Evolutionary conservation across 2,113 vertebrate genomes (phyloP).

Genomic region (Arizona elegans): DNA sequence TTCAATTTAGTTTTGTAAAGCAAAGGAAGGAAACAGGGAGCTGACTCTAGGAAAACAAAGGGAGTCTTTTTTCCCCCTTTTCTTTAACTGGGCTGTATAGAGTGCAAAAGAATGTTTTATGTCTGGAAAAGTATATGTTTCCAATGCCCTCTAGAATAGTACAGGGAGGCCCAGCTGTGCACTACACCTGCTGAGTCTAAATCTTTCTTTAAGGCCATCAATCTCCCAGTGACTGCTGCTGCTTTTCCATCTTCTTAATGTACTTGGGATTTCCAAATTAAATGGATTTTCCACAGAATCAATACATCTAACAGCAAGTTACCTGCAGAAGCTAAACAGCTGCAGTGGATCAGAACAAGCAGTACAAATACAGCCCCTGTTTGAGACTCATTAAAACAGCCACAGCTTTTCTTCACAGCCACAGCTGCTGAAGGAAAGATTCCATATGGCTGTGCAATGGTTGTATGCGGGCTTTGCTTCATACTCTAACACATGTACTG

Average conservation of each 20-base stretch:
- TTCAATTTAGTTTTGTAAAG: not conserved
- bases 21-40: not conserved
- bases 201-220: constrained; percentile 58
- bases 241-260: constrained; percentile 27
- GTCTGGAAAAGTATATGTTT: constrained; percentile 50
- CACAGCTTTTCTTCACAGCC: not conserved
- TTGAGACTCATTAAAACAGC: not conserved
- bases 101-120: constrained; percentile 36
- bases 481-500: not conserved
- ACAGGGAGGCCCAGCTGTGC: constrained; percentile 49
- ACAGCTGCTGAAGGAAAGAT: not conserved
- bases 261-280: constrained; percentile 27
- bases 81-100: constrained; percentile 38
- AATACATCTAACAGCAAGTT: not conserved
- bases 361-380: not conserved
- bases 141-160: constrained; percentile 41
- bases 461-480: not conserved
- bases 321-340: not conserved
- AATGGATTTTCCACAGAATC: constrained; percentile 29
- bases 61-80: not conserved
- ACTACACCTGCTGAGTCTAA: constrained; percentile 48
- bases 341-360: not conserved
- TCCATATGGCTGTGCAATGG: not conserved
- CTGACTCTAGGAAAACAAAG: constrained; percentile 3
- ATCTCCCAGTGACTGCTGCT: constrained; percentile 34